phyloP scores from a whole-genome alignment of 2,888 invertebrate species.

The Rosalia funebris region DNA sequence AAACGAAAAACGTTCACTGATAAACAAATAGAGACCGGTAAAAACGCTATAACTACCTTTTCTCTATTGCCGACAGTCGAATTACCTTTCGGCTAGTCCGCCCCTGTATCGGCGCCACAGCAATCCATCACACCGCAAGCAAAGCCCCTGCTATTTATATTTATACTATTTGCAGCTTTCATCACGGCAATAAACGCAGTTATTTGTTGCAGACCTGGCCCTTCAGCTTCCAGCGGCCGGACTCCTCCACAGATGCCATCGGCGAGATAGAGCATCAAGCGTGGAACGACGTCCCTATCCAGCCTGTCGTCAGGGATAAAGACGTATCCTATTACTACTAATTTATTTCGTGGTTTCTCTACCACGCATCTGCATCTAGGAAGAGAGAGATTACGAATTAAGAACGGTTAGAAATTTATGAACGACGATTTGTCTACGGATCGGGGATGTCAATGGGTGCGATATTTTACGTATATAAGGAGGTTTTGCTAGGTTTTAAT shows the following conservation, averaged over 20 bases:
- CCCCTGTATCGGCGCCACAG: slow-evolving; percentile 4
- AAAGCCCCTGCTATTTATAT: too few species aligned
- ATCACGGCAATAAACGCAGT: too few species aligned
- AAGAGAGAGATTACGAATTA: slow-evolving; percentile 23
- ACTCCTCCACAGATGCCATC: slow-evolving; percentile 65
- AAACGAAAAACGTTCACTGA: too few species aligned
- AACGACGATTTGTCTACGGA: slow-evolving; percentile 8
- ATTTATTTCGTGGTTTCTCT: slow-evolving; percentile 47
- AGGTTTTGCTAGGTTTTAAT: too few species aligned
- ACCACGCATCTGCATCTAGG: slow-evolving; percentile 15
- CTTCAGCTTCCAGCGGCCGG: slow-evolving; percentile 76
- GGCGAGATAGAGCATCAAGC: slow-evolving; percentile 53
- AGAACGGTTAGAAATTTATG: slow-evolving; percentile 12
- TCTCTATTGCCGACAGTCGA: not conserved
- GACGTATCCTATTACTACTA: slow-evolving; percentile 62
- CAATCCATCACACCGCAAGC: slow-evolving; percentile 3
- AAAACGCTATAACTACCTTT: not conserved
- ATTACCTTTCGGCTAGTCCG: not conserved
- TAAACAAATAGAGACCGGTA: too few species aligned
- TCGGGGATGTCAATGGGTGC: slow-evolving; percentile 10
- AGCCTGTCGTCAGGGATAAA: slow-evolving; percentile 60
- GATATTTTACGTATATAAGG: slow-evolving; percentile 15
- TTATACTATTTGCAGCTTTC: not conserved
- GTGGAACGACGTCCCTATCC: slow-evolving; percentile 54
- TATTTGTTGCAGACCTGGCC: slow-evolving; percentile 79